Percentiles rank a stretch among this genome's conserved stretches.
phyloP scores from a whole-genome alignment of 2,797 vertebrate genomes.

The Novumbra hubbsi region DNA sequence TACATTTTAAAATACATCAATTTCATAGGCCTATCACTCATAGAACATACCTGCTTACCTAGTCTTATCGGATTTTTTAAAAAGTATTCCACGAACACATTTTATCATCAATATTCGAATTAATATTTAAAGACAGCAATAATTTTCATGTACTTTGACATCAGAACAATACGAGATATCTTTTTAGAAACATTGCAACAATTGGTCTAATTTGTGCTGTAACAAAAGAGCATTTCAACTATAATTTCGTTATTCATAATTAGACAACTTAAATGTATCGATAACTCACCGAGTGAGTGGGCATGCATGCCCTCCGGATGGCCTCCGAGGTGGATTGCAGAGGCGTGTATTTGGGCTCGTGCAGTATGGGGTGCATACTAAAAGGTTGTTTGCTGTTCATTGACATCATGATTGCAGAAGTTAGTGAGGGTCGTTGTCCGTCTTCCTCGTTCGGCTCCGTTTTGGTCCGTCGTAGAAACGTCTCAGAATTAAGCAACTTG shows the following conservation, averaged over 20 bases:
- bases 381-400: constrained; percentile 96
- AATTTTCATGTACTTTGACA: constrained; percentile 61
- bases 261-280: neutral
- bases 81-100: constrained; percentile 18
- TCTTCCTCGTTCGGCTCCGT: constrained; percentile 61
- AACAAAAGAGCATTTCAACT: neutral
- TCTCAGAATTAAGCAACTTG: constrained; percentile 20
- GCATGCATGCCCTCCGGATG: constrained; percentile 87
- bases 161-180: constrained; percentile 15
- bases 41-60: too few relatives aligned
- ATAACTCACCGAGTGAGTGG: constrained; percentile 82
- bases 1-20: neutral
- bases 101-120: constrained; percentile 53
- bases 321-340: constrained; percentile 90
- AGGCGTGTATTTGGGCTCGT: constrained; percentile 88
- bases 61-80: neutral
- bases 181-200: neutral
- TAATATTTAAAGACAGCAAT: constrained; percentile 70
- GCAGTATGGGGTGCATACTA: constrained; percentile 90
- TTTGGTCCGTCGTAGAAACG: constrained; percentile 42
- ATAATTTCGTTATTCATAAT: neutral
- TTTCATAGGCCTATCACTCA: too few relatives aligned
- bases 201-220: neutral
- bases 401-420: constrained; percentile 86
- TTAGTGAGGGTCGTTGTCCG: constrained; percentile 56